Evolutionary conservation across 2,113 vertebrate genomes (phyloP).

Genomic region (Sinosuthora webbiana): DNA sequence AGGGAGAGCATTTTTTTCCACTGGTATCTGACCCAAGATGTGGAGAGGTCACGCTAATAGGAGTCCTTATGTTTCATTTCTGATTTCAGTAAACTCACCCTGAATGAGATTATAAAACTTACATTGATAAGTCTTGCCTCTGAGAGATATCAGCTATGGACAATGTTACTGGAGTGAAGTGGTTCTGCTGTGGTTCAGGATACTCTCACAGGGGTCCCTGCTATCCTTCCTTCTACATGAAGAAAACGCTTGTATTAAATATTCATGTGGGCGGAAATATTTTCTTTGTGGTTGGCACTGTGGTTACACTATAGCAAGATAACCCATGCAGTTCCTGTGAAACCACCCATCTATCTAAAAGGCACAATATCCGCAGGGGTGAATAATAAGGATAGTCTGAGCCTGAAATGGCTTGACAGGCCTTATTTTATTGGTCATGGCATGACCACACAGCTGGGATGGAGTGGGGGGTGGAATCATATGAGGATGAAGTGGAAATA

Average conservation of each 20-base stretch:
- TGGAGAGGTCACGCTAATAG: background rate
- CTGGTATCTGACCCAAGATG: background rate
- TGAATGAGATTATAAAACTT: background rate
- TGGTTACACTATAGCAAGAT: background rate
- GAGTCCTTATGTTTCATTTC: background rate
- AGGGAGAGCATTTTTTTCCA: background rate
- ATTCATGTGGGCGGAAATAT: slow-evolving; percentile 16
- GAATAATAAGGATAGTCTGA: background rate
- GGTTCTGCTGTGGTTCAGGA: background rate
- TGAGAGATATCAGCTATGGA: background rate
- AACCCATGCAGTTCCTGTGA: background rate
- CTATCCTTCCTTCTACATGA: background rate
- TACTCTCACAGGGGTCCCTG: background rate
- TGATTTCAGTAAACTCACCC: background rate
- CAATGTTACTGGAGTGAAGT: background rate
- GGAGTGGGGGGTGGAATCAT: background rate
- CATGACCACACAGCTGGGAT: background rate
- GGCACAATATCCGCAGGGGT: background rate
- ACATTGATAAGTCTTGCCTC: background rate
- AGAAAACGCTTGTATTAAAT: slow-evolving; percentile 19
- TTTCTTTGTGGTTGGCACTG: slow-evolving; percentile 25
- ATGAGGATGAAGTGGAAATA: background rate
- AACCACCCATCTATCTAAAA: background rate
- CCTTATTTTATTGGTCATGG: background rate
- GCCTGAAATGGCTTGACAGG: background rate